Base-by-base conservation (phyloP, 2,888 invertebrate genomes). In the Cepaea hortensis region DNA sequence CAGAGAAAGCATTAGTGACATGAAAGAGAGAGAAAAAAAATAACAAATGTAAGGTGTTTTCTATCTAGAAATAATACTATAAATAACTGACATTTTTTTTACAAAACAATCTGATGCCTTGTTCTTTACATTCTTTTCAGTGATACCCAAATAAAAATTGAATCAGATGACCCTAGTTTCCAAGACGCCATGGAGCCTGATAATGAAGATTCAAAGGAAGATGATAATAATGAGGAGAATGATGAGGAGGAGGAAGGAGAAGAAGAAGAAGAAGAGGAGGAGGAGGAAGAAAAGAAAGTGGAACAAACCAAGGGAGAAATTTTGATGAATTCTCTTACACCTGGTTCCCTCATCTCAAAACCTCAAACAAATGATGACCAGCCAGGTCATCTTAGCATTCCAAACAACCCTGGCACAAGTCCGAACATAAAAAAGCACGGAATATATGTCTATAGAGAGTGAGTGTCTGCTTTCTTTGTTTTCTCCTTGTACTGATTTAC, bases 361-460 rank as follows among this genome's bases (percentile, higher is more conserved):
- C 83, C 84, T 73, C 23, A 75, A 61, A 48, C 85, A 72, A 35
- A 81, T 62, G 85, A 81, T 62, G 83, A 50, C 35, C 84, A 83
- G 35, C 35, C n/a, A 13, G 9, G 82, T 83, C 90, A 72, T 81
- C 81, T 85, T 87, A 89, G 85, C 90, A 87, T 92, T 87, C 88
- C 86, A 85, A 82, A 84, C 86, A 88, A 87, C 81, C 70, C 87
- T 88, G 85, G 68, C 85, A 80, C 83, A 84, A 88, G 46, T 85
- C 90, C 84, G 91, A 93, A 72, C 84, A 90, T 70, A 46, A 90
- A 91, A 84, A 91, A 91, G 88, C 92, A 92, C 84, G 93, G 93
- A 77, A 92, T 93, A 72, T 93, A 93, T 90, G 92, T 94, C 50
- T 94, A 94, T 85, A 91, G 94, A 91, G 93, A 93, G 93, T 93